Conservation (phyloP, 2,888 invertebrate species). For the Ashinkailepas kermadecensis region DNA sequence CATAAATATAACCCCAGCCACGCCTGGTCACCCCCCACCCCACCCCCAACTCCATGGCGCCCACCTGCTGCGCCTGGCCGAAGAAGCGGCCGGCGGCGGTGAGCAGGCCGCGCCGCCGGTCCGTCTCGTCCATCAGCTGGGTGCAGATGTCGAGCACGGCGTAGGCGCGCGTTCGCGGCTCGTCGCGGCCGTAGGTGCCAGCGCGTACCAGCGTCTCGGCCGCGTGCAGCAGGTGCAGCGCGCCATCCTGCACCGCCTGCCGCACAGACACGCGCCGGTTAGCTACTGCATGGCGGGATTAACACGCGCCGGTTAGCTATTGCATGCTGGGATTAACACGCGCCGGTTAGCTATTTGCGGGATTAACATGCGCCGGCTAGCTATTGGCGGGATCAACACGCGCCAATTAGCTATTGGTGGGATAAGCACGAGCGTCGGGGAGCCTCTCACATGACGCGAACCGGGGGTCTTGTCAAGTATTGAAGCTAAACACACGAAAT, state of each 20-base stretch:
- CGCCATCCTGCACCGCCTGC: constrained; percentile 61
- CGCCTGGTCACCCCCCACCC: neutral
- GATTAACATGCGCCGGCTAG: too few species aligned
- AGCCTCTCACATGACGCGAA: too few species aligned
- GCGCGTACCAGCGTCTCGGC: constrained; percentile 65
- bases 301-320: too few species aligned
- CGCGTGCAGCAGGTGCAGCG: constrained; percentile 65
- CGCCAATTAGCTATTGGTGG: too few species aligned
- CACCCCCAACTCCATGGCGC: constrained; percentile 40
- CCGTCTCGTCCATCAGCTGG: constrained; percentile 62
- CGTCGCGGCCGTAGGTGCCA: constrained; percentile 61
- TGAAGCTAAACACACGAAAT: too few species aligned
- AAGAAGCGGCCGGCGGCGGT: constrained; percentile 64
- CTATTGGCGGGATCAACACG: too few species aligned
- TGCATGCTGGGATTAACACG: too few species aligned
- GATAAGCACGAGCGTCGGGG: too few species aligned
- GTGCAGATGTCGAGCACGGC: constrained; percentile 56
- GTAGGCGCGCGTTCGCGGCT: constrained; percentile 54
- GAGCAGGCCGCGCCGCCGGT: constrained; percentile 59
- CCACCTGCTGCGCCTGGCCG: constrained; percentile 57
- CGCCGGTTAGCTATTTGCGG: too few species aligned
- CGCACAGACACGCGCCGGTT: neutral
- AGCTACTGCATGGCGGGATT: too few species aligned
- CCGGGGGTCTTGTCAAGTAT: too few species aligned
- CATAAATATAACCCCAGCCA: neutral